Percentiles rank a stretch among this genome's conserved stretches.
Evolutionary conservation across 2,797 vertebrate genomes (phyloP).

Genomic region (Cirrhinus molitorella): DNA sequence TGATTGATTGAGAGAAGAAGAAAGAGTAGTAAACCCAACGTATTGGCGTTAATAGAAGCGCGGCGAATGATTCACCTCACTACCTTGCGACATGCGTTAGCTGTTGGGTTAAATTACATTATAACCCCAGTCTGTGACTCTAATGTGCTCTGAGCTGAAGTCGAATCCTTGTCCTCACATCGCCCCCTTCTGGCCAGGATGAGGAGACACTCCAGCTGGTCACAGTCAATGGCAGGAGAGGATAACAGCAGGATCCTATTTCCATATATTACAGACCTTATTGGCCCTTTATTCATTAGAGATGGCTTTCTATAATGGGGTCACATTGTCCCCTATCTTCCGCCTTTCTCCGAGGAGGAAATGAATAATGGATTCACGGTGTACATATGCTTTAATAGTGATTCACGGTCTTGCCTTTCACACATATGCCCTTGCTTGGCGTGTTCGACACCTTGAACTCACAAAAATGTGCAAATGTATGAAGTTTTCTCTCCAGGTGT

Average conservation of each 20-base stretch:
- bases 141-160: background rate
- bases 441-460: background rate
- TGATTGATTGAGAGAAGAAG: conserved; percentile 33
- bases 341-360: conserved; percentile 33
- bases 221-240: conserved; percentile 16
- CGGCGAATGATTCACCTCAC: conserved; percentile 26
- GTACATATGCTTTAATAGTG: conserved; percentile 47
- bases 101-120: conserved; percentile 36
- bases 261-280: conserved; percentile 54
- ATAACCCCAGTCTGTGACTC: background rate
- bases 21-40: conserved; percentile 27
- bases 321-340: conserved; percentile 44
- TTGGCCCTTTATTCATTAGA: conserved; percentile 59
- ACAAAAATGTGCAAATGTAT: conserved; percentile 53
- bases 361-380: conserved; percentile 54
- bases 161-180: conserved; percentile 67
- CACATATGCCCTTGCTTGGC: conserved; percentile 42
- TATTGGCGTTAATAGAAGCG: conserved; percentile 35
- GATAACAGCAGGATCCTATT: conserved; percentile 54
- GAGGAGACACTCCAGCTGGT: conserved; percentile 31
- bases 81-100: conserved; percentile 25
- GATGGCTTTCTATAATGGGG: conserved; percentile 48
- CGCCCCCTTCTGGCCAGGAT: conserved; percentile 76
- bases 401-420: conserved; percentile 45
- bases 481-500: conserved; percentile 40